Evolutionary conservation across 2,797 vertebrate species (phyloP).

Genomic region (Miopithecus talapoin): DNA sequence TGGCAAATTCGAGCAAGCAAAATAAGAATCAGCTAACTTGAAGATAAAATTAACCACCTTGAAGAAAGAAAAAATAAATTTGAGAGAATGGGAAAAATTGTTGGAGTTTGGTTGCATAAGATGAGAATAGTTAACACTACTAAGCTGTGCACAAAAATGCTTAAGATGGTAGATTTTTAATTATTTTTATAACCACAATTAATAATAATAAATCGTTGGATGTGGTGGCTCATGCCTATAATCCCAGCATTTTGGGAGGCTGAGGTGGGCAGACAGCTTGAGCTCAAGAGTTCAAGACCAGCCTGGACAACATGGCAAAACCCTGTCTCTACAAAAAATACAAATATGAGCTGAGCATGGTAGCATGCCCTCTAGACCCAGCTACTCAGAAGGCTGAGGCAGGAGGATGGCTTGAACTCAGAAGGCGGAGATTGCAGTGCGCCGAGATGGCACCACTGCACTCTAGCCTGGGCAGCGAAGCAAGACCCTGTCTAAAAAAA

Average conservation of each 20-base stretch:
- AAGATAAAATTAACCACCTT: neutral
- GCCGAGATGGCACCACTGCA: neutral
- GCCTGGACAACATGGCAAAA: neutral
- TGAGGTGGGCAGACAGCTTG: neutral
- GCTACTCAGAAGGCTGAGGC: neutral
- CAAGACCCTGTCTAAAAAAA: neutral
- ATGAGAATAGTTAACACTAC: neutral
- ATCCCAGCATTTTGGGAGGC: neutral
- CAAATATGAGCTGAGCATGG: neutral
- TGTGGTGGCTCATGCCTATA: neutral
- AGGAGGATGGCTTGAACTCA: neutral
- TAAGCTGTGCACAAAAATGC: neutral
- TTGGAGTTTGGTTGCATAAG: neutral
- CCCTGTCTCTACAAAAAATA: neutral
- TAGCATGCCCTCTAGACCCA: neutral
- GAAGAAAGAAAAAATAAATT: neutral
- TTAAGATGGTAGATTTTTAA: neutral
- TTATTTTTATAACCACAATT: too few species aligned
- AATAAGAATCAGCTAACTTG: neutral
- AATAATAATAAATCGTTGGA: too few species aligned
- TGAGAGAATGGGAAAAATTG: neutral
- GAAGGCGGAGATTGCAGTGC: neutral
- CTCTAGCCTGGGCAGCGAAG: neutral
- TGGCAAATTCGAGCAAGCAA: neutral
- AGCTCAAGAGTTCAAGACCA: neutral